phyloP scores from a whole-genome alignment of 2,888 invertebrate genomes.

The Tillus elongatus region DNA sequence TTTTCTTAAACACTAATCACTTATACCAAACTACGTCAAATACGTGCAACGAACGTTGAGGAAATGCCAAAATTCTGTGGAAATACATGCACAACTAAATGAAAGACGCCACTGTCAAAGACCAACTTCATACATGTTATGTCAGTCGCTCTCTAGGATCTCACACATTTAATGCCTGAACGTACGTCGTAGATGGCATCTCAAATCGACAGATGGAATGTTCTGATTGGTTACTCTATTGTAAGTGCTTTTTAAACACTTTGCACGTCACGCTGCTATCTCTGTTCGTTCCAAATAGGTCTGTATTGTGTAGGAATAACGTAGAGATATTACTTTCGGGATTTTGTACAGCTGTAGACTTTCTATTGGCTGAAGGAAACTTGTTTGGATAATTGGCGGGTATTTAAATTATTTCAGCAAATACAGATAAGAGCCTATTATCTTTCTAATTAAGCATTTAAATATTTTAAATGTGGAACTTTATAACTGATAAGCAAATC shows the following conservation, averaged over 20 bases:
- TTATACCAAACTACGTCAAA: constrained; percentile 30
- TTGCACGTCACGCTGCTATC: too few relatives aligned
- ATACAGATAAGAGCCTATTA: too few relatives aligned
- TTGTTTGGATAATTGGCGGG: constrained; percentile 20
- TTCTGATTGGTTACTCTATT: constrained; percentile 39
- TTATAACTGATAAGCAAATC: too few relatives aligned
- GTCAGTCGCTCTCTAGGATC: constrained; percentile 7
- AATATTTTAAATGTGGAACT: too few relatives aligned
- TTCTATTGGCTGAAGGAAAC: constrained; percentile 26
- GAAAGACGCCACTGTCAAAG: constrained; percentile 19
- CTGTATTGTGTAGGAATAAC: too few relatives aligned
- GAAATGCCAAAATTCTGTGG: constrained; percentile 32
- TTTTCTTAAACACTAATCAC: constrained; percentile 18
- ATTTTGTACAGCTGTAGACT: constrained; percentile 30
- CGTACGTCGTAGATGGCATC: constrained; percentile 25
- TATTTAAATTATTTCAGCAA: constrained; percentile 26
- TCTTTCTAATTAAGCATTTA: too few relatives aligned
- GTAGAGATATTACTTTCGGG: background rate
- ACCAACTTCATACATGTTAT: constrained; percentile 15
- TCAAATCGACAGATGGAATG: constrained; percentile 41
- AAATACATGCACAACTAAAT: constrained; percentile 22
- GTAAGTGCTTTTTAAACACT: too few relatives aligned
- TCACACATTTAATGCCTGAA: background rate
- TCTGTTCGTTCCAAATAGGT: too few relatives aligned
- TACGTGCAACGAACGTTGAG: constrained; percentile 25